Conservation (phyloP, 1,140 invertebrate species). For the Phthorimaea operculella region DNA sequence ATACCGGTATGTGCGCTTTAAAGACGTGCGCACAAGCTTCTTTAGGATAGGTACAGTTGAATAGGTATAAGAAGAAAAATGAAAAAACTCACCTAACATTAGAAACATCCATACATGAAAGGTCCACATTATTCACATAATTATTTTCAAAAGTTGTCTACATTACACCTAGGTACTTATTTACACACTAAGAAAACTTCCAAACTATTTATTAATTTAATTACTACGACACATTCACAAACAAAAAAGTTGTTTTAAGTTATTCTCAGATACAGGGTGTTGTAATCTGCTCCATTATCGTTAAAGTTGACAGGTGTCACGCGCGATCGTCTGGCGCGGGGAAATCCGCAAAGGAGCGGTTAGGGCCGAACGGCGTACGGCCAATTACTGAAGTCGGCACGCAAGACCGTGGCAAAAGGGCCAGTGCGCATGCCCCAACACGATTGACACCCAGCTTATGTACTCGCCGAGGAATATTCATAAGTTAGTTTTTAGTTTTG, state of each 20-base stretch:
- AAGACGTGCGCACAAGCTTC: too few species aligned
- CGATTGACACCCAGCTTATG: conserved; percentile 53
- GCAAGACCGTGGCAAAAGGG: conserved; percentile 36
- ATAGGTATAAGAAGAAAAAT: neutral
- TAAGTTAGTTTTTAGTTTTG: conserved; percentile 58
- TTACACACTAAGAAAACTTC: conserved; percentile 8
- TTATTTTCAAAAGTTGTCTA: conserved; percentile 8
- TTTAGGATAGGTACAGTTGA: neutral
- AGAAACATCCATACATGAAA: conserved; percentile 11
- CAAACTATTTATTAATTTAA: conserved; percentile 3
- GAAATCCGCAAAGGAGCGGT: conserved; percentile 22
- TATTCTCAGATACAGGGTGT: conserved; percentile 1
- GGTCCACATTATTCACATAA: conserved; percentile 12
- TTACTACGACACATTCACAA: neutral
- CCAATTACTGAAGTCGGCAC: conserved; percentile 57
- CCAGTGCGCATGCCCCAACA: conserved; percentile 43
- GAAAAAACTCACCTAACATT: conserved; percentile 11
- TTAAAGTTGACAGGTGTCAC: conserved; percentile 27
- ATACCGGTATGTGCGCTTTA: too few species aligned
- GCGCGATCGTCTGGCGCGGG: conserved; percentile 9
- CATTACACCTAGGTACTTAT: neutral
- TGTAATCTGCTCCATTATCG: conserved; percentile 5
- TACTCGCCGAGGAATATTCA: conserved; percentile 45
- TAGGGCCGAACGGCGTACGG: conserved; percentile 34
- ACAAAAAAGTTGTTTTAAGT: neutral